Evolutionary conservation across 2,888 invertebrate species (phyloP).

Genomic region (Hoplodrina ambigua): DNA sequence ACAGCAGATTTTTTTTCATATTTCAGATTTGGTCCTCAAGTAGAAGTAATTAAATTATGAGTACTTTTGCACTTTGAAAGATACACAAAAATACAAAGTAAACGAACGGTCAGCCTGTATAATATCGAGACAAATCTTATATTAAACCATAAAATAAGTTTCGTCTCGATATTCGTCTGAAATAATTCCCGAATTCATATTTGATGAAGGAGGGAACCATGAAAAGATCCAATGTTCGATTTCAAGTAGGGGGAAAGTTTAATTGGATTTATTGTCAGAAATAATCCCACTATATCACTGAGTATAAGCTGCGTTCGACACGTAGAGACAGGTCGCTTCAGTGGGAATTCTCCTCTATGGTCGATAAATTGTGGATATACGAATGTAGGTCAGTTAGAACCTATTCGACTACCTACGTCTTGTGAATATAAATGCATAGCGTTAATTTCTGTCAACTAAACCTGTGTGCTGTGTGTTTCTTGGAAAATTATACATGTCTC

Average conservation of each 20-base stretch:
- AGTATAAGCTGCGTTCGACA: slow-evolving; percentile 46
- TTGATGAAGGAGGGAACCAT: neutral
- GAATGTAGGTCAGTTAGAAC: slow-evolving; percentile 44
- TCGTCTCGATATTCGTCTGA: neutral
- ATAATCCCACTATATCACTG: slow-evolving; percentile 29
- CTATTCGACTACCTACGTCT: slow-evolving; percentile 24
- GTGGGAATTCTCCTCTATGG: slow-evolving; percentile 26
- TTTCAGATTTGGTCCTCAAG: too few relatives aligned
- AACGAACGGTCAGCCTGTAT: too few relatives aligned
- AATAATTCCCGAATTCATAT: slow-evolving; percentile 6
- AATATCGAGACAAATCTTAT: too few relatives aligned
- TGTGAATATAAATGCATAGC: slow-evolving; percentile 35
- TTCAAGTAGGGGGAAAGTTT: slow-evolving; percentile 29
- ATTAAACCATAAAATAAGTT: too few relatives aligned
- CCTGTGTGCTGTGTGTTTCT: neutral
- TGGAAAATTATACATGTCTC: neutral
- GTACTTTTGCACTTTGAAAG: too few relatives aligned
- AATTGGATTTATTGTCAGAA: slow-evolving; percentile 51
- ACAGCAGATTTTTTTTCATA: too few relatives aligned
- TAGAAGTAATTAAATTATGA: too few relatives aligned
- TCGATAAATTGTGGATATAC: slow-evolving; percentile 35
- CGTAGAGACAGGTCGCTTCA: slow-evolving; percentile 30
- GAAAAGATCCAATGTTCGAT: slow-evolving; percentile 1
- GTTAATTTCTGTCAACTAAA: slow-evolving; percentile 26
- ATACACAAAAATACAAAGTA: too few relatives aligned